Base-by-base conservation (phyloP, 2,888 invertebrate species). In the Yponomeuta sedellus region DNA sequence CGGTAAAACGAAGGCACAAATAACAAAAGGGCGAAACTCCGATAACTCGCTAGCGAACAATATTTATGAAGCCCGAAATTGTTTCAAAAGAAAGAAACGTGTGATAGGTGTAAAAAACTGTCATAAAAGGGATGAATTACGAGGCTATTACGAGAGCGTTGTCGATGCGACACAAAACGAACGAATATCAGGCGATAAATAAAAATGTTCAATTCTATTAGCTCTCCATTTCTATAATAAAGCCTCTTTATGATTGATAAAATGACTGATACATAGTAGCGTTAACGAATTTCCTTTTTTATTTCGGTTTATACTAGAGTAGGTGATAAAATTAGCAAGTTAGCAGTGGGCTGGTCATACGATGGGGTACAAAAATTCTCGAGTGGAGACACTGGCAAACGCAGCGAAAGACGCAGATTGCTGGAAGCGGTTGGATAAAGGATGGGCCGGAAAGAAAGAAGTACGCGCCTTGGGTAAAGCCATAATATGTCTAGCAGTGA, bases 131-230 rank as follows among this genome's bases (percentile, higher is more conserved):
- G 75, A 72, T 77, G 77, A 80, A 75, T 78, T 77, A 81, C 77
- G 71, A 67, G 69, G 73, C 74, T 71, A 75, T 78, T 75, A 76
- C 71, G 61, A 64, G 64, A 57, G 72, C 71, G 73, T 71, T 75
- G 73, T 74, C 76, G 74, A 72, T 64, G 56, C 56, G 22, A 70
- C 71, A 67, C 71, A 72, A 77, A 81, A 78, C 76, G 79, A 70
- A 69, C 69, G 77, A 79, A 75, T 77, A 78, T 74, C 73, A 69
- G 73, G 74, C 75, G 73, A 83, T 85, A 85, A 85, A 86, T 83
- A 84, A 82, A 81, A 83, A 77, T 71, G 73, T 75, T 78, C 77
- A 75, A 81, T 82, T 79, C 80, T 76, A 85, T 85, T 83, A 82
- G 79, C 82, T 79, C 73, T 70, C 77, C 80, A 75, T 83, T 81